These are phyloP conservation scores for Eupeodes latifasciatus DNA, from an alignment of 2,888 invertebrate genomes.

Conservation along the genomic window DNA sequence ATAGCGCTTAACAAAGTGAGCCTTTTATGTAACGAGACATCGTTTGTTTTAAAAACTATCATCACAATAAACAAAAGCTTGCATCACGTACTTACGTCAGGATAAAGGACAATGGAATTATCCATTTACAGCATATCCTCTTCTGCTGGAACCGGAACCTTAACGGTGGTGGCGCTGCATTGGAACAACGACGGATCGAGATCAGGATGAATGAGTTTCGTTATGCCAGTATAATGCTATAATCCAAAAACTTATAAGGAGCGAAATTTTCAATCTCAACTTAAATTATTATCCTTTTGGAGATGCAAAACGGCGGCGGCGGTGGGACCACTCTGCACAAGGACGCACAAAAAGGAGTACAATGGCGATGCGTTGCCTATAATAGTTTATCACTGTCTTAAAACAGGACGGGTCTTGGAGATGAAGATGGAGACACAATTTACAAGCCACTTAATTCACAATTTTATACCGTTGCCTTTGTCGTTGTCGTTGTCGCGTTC, in stretches of 20 bases:
- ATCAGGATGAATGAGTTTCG: constrained; percentile 24
- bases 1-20: constrained; percentile 36
- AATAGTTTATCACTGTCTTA: constrained; percentile 4
- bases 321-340: constrained; percentile 31
- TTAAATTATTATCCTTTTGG: constrained; percentile 23
- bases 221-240: constrained; percentile 17
- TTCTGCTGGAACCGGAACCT: neutral
- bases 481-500: constrained; percentile 13
- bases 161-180: too few relatives aligned
- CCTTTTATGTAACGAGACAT: constrained; percentile 62
- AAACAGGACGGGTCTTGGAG: neutral
- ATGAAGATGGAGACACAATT: constrained; percentile 32
- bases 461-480: constrained; percentile 39
- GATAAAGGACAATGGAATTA: constrained; percentile 68
- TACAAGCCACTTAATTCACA: constrained; percentile 65
- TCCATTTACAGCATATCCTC: constrained; percentile 68
- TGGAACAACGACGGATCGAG: neutral
- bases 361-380: neutral
- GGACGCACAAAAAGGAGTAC: neutral
- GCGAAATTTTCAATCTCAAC: constrained; percentile 31
- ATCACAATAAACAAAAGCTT: constrained; percentile 38
- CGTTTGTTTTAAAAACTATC: neutral
- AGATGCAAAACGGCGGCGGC: constrained; percentile 36
- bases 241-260: constrained; percentile 58
- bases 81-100: constrained; percentile 68